Base-by-base conservation (phyloP, 2,797 vertebrate species). In the Arnoldichthys spilopterus region DNA sequence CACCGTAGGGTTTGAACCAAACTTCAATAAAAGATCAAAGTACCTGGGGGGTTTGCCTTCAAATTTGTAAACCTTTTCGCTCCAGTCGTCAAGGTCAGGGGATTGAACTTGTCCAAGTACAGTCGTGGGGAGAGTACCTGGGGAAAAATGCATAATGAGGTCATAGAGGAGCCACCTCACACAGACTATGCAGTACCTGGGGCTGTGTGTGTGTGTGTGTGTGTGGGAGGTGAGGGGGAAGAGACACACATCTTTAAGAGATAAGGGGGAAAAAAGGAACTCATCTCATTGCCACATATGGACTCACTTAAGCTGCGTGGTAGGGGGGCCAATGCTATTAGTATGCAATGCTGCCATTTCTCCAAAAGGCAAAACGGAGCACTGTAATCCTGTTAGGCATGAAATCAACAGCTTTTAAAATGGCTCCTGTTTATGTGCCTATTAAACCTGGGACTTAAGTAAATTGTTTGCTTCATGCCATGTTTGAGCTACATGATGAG, bases 41-140 rank as follows among this genome's bases (percentile, higher is more conserved):
- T 94, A 97, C 96, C 96, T 97, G 86, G 91, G 88, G 1, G 91
- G 78, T 87, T 94, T 95, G 67, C 94, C 95, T 92, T 96, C 92
- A 79, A 95, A 92, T 63, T 90, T 92, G 90, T 96, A 97, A 81
- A 91, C 90, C 91, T 96, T 97, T 87, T 81, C 89, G 66, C 95
- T 95, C 96, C 96, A 97, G 69, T 97, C 96, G 74, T 97, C 96
- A 32, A 92, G 93, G 86, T 97, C 96, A 45, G 94, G 96, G n/a
- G 95, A 94, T 81, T 80, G 91, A 84, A 97, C 91, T 79, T 92
- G 92, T 83, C 96, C 96, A 72, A 97, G 91, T 6, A 87, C 72
- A 4, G 93, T 94, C 0, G 80, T 91, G 40, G 93, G 95, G 69
- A 96, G 92, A 72, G 93, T 83, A 86, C 95, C 96, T 97, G 85